Conservation (phyloP, 2,888 invertebrate genomes). For the Piscicola geometra region DNA sequence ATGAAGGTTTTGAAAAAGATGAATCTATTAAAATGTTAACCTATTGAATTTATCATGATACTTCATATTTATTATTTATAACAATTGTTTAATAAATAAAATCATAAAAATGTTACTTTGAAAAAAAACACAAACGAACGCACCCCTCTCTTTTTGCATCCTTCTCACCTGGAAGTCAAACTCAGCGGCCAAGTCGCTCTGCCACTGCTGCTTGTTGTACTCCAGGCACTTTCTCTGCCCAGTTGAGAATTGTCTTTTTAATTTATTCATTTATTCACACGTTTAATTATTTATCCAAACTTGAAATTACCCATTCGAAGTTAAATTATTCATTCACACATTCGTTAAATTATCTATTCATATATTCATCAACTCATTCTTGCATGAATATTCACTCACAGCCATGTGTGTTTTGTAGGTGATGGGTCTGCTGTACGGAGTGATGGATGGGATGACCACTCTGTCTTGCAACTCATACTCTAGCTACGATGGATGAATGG, state of each 20-base stretch:
- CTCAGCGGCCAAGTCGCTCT: background rate
- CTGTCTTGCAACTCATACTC: background rate
- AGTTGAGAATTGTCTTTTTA: background rate
- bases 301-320: no score
- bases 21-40: no score
- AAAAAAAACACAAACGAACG: background rate
- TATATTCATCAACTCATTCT: no score
- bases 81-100: background rate
- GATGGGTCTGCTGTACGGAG: background rate
- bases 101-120: background rate
- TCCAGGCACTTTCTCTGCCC: background rate
- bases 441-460: conserved; percentile 11
- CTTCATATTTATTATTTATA: no score
- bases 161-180: background rate
- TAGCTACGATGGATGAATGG: background rate
- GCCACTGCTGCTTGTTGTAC: background rate
- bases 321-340: no score
- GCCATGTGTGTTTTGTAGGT: background rate
- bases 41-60: no score
- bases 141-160: background rate
- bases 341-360: no score
- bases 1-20: no score
- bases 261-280: background rate
- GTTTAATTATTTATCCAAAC: background rate
- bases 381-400: no score